Conservation (phyloP, 2,113 vertebrate genomes). For the Irena cyanogastra region DNA sequence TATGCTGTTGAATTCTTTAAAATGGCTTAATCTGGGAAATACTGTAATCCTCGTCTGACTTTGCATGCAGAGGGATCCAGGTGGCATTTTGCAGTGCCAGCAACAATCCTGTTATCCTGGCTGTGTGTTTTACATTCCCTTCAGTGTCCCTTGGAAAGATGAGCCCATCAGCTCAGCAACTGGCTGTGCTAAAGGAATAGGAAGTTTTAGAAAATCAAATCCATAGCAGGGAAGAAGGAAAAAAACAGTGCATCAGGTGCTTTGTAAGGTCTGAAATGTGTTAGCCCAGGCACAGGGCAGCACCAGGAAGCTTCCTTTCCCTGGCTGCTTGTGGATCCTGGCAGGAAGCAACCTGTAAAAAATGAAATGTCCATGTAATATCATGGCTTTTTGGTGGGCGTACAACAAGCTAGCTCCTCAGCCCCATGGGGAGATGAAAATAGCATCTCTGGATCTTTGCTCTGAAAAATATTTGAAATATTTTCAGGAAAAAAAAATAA, state of each 20-base stretch:
- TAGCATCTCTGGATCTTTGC: slow-evolving; percentile 2
- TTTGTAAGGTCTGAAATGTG: not conserved
- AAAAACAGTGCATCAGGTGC: not conserved
- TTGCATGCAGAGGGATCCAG: not conserved
- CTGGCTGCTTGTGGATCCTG: not conserved
- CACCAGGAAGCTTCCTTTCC: not conserved
- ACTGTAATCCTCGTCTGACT: not conserved
- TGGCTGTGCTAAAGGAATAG: not conserved
- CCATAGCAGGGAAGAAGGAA: not conserved
- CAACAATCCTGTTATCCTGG: not conserved
- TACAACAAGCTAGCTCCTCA: not conserved
- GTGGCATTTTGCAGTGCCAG: slow-evolving; percentile 17
- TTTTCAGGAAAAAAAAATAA: not conserved
- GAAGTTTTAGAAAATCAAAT: not conserved
- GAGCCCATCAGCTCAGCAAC: not conserved
- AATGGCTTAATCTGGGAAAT: not conserved
- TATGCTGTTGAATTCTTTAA: not conserved
- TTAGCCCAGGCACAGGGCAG: not conserved
- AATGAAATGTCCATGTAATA: not conserved
- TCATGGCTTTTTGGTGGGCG: not conserved
- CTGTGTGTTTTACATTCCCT: not conserved
- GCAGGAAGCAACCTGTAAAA: not conserved
- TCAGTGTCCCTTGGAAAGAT: not conserved
- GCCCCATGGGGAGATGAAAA: not conserved
- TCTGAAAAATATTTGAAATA: slow-evolving; percentile 42